phyloP scores from a whole-genome alignment of 2,888 invertebrate genomes.

The Tethea ocularis region DNA sequence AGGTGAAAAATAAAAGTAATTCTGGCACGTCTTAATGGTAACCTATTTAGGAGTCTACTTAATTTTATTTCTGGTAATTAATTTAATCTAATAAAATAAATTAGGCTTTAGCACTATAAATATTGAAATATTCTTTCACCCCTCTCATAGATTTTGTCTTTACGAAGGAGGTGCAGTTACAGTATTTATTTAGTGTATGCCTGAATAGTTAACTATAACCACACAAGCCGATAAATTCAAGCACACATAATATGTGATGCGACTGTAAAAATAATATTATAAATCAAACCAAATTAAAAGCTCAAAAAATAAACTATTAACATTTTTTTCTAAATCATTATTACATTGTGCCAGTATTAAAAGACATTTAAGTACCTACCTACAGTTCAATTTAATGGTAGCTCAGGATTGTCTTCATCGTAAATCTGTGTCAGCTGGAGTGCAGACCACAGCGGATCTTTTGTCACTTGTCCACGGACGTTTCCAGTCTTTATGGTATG shows the following conservation, averaged over 20 bases:
- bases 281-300: too few relatives aligned
- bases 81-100: background rate
- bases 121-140: background rate
- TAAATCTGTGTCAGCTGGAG: constrained; percentile 46
- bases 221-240: too few relatives aligned
- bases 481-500: constrained; percentile 23
- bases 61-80: constrained; percentile 4
- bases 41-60: constrained; percentile 2
- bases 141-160: background rate
- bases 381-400: constrained; percentile 40
- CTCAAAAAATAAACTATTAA: too few relatives aligned
- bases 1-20: constrained; percentile 18
- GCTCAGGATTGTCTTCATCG: constrained; percentile 39
- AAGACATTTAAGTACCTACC: constrained; percentile 28
- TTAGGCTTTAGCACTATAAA: background rate
- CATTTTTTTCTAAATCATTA: too few relatives aligned
- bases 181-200: too few relatives aligned
- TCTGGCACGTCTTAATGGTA: constrained; percentile 8
- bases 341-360: constrained; percentile 33
- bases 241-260: too few relatives aligned
- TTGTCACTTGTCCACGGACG: constrained; percentile 54
- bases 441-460: constrained; percentile 44
- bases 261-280: too few relatives aligned
- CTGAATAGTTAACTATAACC: too few relatives aligned
- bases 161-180: too few relatives aligned